Evolutionary conservation across 2,888 invertebrate species (phyloP), one percentile per base, ranked within the genome.

Genomic region (Mythimna albipuncta): DNA sequence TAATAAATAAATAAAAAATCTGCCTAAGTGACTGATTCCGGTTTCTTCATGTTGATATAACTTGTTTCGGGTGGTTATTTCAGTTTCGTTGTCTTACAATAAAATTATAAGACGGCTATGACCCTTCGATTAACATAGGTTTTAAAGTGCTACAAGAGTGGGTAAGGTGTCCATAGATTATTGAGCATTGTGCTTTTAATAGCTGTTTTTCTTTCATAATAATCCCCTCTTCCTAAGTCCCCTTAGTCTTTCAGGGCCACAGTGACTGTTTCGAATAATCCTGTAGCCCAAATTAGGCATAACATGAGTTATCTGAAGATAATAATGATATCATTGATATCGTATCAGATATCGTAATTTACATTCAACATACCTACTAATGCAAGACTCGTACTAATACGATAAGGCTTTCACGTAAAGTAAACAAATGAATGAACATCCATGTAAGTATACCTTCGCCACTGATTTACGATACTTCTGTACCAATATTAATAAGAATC

Each of bases 351-450:
- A 52, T 52, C 50, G 26, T 41, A 57, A 73, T 73, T 77, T 35
- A 35, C 26, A 38, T 38, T n/a, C 50, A 13, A 21, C 44, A 64
- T 75, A 38, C n/a, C 26, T 58, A 55, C 19, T 75, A 13, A 38
- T 64, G 35, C 19, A 6, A 47, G 32, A 72, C 50, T 41, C 16
- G 32, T 73, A 72, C 13, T 11, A 11, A 35, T 47, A 16, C 2
- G 70, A 73, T 73, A 58, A 59, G n/a, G 44, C 44, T 72, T 74
- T 74, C 13, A 38, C 10, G n/a, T 3, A 38, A 74, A 78, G 21
- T 73, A 71, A 47, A 74, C 72, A 54, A 44, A 78, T 10, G 4
- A 35, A 21, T 10, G 4, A 35, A 21, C 13, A 38, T 50, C 6
- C 6, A 32, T 26, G 26, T 26, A 26, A 26, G 26, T 10, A 32